phyloP scores from a whole-genome alignment of 2,888 invertebrate species.

The Heliconius erato region DNA sequence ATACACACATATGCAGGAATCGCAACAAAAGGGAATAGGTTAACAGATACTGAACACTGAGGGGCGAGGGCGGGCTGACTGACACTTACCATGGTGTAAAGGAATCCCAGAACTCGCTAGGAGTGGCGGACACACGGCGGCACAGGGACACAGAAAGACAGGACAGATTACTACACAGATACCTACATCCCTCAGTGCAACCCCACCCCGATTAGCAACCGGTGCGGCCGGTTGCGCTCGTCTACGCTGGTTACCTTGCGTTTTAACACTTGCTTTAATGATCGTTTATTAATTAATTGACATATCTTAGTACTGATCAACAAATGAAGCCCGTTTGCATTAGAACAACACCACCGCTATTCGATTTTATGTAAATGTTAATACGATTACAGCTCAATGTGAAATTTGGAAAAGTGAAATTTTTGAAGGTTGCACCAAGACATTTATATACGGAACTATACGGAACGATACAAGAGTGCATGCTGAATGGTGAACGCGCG shows the following conservation, averaged over 20 bases:
- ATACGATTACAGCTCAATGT: conserved; percentile 42
- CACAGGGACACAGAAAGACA: conserved; percentile 90
- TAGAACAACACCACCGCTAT: conserved; percentile 82
- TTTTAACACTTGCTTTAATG: conserved; percentile 78
- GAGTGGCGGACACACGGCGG: conserved; percentile 89
- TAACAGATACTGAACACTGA: conserved; percentile 86
- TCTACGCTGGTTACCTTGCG: conserved; percentile 85
- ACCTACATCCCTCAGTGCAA: conserved; percentile 86
- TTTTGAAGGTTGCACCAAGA: conserved; percentile 73
- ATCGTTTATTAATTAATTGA: conserved; percentile 60
- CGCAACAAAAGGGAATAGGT: conserved; percentile 85
- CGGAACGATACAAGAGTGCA: conserved; percentile 61
- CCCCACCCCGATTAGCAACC: conserved; percentile 83
- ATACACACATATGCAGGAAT: conserved; percentile 86
- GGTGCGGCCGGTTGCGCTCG: conserved; percentile 78
- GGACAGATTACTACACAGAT: conserved; percentile 88
- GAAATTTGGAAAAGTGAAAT: conserved; percentile 48
- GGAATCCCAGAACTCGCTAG: conserved; percentile 99
- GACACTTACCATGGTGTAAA: conserved; percentile 99
- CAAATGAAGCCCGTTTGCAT: conserved; percentile 83
- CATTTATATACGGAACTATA: conserved; percentile 50
- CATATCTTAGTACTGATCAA: conserved; percentile 62
- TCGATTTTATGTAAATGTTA: conserved; percentile 51
- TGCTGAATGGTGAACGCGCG: conserved; percentile 74
- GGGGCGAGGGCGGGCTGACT: conserved; percentile 87